Evolutionary conservation across 2,888 invertebrate genomes (phyloP).

Genomic region (Lamproptera curius): DNA sequence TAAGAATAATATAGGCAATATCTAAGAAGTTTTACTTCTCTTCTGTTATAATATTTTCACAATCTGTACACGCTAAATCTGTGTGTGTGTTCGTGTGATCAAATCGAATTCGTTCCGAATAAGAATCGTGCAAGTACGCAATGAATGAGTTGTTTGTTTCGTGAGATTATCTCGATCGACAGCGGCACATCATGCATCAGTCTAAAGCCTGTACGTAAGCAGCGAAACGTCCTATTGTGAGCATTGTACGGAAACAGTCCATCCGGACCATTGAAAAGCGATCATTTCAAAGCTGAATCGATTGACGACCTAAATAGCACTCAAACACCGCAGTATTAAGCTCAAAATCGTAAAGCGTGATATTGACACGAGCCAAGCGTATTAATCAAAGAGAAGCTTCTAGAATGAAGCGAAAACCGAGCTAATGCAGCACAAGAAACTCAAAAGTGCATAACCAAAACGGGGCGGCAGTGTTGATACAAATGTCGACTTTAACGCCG

Average conservation of each 20-base stretch:
- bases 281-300: not conserved
- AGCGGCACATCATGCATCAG: not conserved
- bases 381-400: not conserved
- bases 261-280: not conserved
- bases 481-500: constrained; percentile 2
- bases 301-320: not conserved
- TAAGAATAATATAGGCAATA: too few relatives aligned
- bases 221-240: not conserved
- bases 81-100: too few relatives aligned
- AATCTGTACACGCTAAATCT: too few relatives aligned
- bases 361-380: constrained; percentile 2
- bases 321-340: not conserved
- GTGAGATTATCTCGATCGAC: not conserved
- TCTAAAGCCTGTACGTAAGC: not conserved
- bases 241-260: constrained; percentile 2
- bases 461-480: constrained; percentile 10
- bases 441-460: constrained; percentile 11
- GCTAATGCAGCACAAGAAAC: not conserved
- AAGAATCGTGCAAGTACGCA: too few relatives aligned
- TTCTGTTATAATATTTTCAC: too few relatives aligned
- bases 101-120: too few relatives aligned
- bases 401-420: not conserved
- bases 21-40: too few relatives aligned
- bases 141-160: too few relatives aligned
- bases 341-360: constrained; percentile 8